Evolutionary conservation across 1,140 invertebrate genomes (phyloP).

Genomic region (Bombyx mori): DNA sequence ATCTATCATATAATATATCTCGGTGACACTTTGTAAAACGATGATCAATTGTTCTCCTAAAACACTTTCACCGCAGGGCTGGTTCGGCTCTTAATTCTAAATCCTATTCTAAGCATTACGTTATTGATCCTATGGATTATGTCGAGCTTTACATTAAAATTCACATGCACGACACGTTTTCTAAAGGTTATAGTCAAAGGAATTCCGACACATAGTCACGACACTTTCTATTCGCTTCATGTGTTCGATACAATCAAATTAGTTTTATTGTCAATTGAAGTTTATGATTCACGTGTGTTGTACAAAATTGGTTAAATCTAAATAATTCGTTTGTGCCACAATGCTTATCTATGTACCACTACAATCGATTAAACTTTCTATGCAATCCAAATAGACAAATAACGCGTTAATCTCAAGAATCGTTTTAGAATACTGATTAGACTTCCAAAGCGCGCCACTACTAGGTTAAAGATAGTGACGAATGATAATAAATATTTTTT

Average conservation of each 20-base stretch:
- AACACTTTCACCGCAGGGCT: conserved; percentile 51
- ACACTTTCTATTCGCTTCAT: conserved; percentile 45
- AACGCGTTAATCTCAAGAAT: too few relatives aligned
- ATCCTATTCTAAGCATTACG: conserved; percentile 43
- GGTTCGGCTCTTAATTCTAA: conserved; percentile 36
- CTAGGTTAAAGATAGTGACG: too few relatives aligned
- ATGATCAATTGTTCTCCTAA: conserved; percentile 48
- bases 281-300: too few relatives aligned
- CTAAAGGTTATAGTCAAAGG: conserved; percentile 33
- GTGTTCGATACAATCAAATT: neutral
- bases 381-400: too few relatives aligned
- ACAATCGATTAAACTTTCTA: too few relatives aligned
- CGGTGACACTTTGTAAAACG: conserved; percentile 47
- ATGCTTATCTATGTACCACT: too few relatives aligned
- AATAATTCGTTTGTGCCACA: too few relatives aligned
- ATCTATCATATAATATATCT: conserved; percentile 37
- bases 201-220: conserved; percentile 33
- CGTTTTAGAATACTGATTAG: too few relatives aligned
- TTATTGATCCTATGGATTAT: conserved; percentile 35
- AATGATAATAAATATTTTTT: too few relatives aligned
- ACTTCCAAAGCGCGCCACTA: too few relatives aligned
- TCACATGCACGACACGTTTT: conserved; percentile 41
- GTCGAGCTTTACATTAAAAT: conserved; percentile 36
- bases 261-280: too few relatives aligned
- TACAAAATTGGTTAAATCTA: too few relatives aligned